Conservation (phyloP, 2,888 invertebrate genomes). For the Scrobipalpa atriplicella region DNA sequence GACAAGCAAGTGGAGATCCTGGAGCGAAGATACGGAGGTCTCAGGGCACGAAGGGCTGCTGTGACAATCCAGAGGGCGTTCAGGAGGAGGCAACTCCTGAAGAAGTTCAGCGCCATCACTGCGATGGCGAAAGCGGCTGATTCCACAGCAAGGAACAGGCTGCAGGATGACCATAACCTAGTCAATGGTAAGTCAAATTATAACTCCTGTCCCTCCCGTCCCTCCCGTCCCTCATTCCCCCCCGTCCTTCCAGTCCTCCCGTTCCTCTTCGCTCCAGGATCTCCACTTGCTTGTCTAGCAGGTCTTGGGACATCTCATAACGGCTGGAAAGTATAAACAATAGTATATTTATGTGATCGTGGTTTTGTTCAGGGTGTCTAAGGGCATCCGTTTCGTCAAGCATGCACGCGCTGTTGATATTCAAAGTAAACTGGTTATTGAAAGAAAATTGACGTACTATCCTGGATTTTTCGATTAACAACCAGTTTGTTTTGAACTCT, state of each 20-base stretch:
- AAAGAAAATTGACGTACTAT: no score
- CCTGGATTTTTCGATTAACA: no score
- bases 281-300: constrained; percentile 97
- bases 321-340: constrained; percentile 73
- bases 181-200: no score
- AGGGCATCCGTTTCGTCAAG: background rate
- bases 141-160: constrained; percentile 60
- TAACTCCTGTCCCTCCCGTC: no score
- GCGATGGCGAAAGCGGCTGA: no score
- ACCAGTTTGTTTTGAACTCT: no score
- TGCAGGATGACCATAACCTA: constrained; percentile 49
- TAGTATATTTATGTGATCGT: background rate
- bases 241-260: no score
- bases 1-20: constrained; percentile 98
- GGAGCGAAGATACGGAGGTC: constrained; percentile 98
- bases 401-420: background rate
- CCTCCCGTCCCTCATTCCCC: no score
- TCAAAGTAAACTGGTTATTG: no score
- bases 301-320: constrained; percentile 97
- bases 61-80: constrained; percentile 94
- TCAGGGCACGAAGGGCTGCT: constrained; percentile 95
- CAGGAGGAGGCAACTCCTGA: no score
- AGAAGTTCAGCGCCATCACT: no score
- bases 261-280: constrained; percentile 94
- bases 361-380: background rate